phyloP scores from a whole-genome alignment of 2,797 vertebrate species.

The Eospalax fontanierii region DNA sequence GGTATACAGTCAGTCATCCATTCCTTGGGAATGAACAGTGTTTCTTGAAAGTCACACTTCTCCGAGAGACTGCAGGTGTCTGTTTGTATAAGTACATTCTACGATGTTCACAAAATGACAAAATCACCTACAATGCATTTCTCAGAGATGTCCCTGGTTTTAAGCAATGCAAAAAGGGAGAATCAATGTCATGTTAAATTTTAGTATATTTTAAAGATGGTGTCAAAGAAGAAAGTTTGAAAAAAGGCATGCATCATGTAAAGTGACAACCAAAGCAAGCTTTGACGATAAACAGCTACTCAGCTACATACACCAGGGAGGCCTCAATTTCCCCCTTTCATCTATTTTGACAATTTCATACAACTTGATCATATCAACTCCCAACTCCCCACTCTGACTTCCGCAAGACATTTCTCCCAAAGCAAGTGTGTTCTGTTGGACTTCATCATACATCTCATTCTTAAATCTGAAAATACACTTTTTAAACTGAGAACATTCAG shows the following conservation, averaged over 20 bases:
- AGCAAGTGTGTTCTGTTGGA: neutral
- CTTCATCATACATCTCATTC: neutral
- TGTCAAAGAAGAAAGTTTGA: neutral
- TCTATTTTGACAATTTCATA: neutral
- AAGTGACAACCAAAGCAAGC: neutral
- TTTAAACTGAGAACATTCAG: constrained; percentile 24
- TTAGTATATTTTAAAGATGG: neutral
- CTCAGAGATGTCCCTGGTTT: neutral
- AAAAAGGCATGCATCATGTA: neutral
- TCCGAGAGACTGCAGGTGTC: neutral
- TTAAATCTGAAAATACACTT: constrained; percentile 10
- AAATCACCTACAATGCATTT: neutral
- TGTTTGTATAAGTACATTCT: neutral
- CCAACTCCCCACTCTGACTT: neutral
- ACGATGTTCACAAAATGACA: neutral
- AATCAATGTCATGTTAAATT: neutral
- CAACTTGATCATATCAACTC: neutral
- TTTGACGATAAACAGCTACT: neutral
- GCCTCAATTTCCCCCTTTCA: neutral
- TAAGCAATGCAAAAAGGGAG: neutral
- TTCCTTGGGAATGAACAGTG: neutral
- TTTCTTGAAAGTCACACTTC: neutral
- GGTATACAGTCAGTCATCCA: neutral
- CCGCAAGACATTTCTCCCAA: neutral
- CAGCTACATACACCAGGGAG: neutral